These are phyloP conservation scores for Cheilosia scutellata DNA, from an alignment of 2,888 invertebrate genomes.

Conservation along the genomic window DNA sequence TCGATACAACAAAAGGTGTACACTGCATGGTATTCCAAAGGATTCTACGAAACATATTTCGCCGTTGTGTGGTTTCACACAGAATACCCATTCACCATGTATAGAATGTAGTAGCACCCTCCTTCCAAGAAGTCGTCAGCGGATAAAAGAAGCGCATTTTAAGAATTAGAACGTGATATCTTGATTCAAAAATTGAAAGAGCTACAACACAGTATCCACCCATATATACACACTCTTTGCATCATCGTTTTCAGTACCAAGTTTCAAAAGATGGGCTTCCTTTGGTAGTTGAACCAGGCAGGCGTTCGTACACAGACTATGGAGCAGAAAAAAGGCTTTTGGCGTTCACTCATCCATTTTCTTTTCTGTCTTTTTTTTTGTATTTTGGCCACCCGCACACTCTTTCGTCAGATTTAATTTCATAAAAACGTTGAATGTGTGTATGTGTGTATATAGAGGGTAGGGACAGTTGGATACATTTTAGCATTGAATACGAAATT, in stretches of 20 bases:
- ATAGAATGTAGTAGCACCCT: conserved; percentile 9
- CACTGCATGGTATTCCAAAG: conserved; percentile 34
- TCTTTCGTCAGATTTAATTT: conserved; percentile 52
- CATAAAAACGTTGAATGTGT: conserved; percentile 57
- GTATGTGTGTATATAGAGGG: not conserved
- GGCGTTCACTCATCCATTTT: conserved; percentile 55
- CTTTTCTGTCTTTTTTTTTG: not conserved
- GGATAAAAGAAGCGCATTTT: conserved; percentile 54
- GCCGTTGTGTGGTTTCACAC: conserved; percentile 53
- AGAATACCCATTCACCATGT: conserved; percentile 55
- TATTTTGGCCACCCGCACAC: conserved; percentile 3
- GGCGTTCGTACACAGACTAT: conserved; percentile 9
- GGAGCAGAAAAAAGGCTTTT: conserved; percentile 36
- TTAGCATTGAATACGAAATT: conserved; percentile 26
- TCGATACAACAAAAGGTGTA: conserved; percentile 55
- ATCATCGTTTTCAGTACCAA: not conserved
- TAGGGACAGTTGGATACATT: conserved; percentile 49
- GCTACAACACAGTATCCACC: not conserved
- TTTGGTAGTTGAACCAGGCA: conserved; percentile 8
- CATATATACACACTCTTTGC: not conserved
- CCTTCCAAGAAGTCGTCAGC: conserved; percentile 35
- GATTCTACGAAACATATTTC: conserved; percentile 48
- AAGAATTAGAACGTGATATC: conserved; percentile 71
- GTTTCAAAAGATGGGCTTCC: conserved; percentile 25
- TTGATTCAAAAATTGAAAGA: conserved; percentile 58